These are phyloP conservation scores for Zaprionus ornatus DNA, from an alignment of 1,140 invertebrate species.

Conservation along the genomic window DNA sequence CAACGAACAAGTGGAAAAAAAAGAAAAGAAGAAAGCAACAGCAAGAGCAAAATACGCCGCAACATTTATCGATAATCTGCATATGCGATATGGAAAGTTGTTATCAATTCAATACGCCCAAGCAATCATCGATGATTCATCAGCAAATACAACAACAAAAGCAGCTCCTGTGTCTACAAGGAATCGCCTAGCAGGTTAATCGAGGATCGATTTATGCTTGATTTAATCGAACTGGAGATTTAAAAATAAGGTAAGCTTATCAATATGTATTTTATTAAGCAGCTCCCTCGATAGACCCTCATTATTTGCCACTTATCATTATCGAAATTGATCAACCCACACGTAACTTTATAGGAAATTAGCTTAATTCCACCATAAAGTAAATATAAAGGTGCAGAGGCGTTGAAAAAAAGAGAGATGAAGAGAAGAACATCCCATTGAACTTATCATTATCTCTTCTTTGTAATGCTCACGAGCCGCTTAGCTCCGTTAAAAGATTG, in stretches of 20 bases:
- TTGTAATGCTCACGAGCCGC: slow-evolving; percentile 8
- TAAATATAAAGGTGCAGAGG: slow-evolving; percentile 2
- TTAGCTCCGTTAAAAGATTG: slow-evolving; percentile 44
- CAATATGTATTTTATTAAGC: background rate
- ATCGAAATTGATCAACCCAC: background rate
- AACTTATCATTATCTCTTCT: slow-evolving; percentile 1
- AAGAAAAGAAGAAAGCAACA: slow-evolving; percentile 14
- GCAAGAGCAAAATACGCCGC: background rate
- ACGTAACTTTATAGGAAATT: background rate
- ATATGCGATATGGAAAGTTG: slow-evolving; percentile 30
- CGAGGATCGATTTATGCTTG: background rate
- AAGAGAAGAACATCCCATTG: background rate
- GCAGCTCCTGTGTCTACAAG: slow-evolving; percentile 7
- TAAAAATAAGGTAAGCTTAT: background rate
- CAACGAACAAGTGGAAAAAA: slow-evolving; percentile 48
- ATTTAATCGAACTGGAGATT: background rate
- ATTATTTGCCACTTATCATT: slow-evolving; percentile 1
- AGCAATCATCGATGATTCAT: slow-evolving; percentile 4
- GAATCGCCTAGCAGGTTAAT: slow-evolving; percentile 32
- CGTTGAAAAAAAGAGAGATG: background rate
- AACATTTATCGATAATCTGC: slow-evolving; percentile 35
- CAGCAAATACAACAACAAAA: slow-evolving; percentile 22
- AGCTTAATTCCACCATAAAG: slow-evolving; percentile 5
- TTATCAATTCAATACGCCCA: slow-evolving; percentile 17
- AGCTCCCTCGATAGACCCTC: background rate